These are phyloP conservation scores for Andrena fulva DNA, from an alignment of 2,888 invertebrate species.

Conservation along the genomic window DNA sequence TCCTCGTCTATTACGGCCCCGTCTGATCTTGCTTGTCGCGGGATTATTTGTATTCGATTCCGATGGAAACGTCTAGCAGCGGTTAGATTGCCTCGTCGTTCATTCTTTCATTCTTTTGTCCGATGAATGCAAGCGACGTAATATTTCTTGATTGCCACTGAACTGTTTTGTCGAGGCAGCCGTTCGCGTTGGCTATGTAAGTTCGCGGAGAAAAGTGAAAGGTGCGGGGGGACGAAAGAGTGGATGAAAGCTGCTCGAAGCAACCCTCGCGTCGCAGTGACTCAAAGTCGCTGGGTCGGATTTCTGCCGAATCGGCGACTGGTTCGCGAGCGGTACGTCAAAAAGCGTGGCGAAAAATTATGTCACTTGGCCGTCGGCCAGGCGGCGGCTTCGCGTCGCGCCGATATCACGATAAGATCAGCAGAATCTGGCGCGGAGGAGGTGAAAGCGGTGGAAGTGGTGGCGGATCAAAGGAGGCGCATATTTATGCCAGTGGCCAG, in stretches of 20 bases:
- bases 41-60: not conserved
- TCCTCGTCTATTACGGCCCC: not conserved
- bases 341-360: slow-evolving; percentile 17
- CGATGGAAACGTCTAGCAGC: not conserved
- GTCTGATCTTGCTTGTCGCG: not conserved
- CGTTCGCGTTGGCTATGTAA: too few species aligned
- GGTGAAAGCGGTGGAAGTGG: not conserved
- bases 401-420: slow-evolving; percentile 43
- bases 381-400: slow-evolving; percentile 6
- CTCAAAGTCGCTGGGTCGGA: not conserved
- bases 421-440: slow-evolving; percentile 19
- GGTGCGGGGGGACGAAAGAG: too few species aligned
- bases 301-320: slow-evolving; percentile 2
- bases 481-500: slow-evolving; percentile 17
- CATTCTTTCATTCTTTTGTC: not conserved
- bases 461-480: slow-evolving; percentile 10
- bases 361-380: slow-evolving; percentile 35
- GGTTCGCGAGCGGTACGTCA: not conserved
- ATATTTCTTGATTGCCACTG: not conserved
- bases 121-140: not conserved
- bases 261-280: not conserved
- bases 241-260: not conserved
- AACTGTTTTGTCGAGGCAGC: not conserved
- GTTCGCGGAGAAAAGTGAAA: not conserved
- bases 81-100: not conserved